Conservation (phyloP, 1,140 invertebrate genomes). For the Pinna nobilis region DNA sequence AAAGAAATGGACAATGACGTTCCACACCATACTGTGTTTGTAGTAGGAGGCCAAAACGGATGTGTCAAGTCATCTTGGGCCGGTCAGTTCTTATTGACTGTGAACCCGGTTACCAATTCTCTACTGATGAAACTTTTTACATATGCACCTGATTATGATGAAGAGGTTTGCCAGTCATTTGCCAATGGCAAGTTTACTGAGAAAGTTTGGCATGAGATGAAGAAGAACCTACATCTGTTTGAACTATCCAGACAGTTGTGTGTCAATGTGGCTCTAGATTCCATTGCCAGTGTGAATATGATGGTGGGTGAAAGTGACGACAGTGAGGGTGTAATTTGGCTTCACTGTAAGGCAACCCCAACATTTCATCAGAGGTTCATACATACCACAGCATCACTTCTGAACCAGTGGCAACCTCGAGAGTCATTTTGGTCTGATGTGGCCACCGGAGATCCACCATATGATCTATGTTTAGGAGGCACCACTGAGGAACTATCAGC, state of each 20-base stretch:
- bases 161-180: neutral
- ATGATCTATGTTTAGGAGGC: neutral
- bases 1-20: conserved; percentile 28
- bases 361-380: conserved; percentile 11
- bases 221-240: conserved; percentile 7
- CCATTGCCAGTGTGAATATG: neutral
- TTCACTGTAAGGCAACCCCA: neutral
- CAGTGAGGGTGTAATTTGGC: neutral
- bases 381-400: neutral
- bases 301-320: neutral
- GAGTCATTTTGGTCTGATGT: neutral
- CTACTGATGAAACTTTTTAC: conserved; percentile 4
- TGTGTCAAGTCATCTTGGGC: too few species aligned
- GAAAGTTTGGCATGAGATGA: neutral
- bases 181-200: neutral
- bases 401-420: neutral
- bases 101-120: neutral
- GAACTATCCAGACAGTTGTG: conserved; percentile 8
- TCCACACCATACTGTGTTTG: conserved; percentile 1
- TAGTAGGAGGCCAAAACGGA: too few species aligned
- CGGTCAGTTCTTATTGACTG: too few species aligned
- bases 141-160: neutral
- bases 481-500: neutral
- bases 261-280: neutral
- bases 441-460: neutral